Percentiles rank a stretch among this genome's conserved stretches.
phyloP scores from a whole-genome alignment of 1,140 invertebrate species.

The Drosophila sp. region DNA sequence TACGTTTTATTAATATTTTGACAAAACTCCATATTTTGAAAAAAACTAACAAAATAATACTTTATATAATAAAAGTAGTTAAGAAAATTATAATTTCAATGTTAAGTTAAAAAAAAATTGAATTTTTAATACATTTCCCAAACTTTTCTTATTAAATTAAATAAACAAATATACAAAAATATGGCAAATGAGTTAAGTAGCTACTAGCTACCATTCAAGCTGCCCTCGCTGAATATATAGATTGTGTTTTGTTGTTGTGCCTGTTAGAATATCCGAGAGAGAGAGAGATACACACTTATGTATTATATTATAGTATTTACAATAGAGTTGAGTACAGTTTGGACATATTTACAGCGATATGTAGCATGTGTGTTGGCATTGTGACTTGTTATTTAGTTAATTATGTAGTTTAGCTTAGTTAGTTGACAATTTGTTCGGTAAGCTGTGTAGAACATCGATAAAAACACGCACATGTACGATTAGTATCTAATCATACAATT shows the following conservation, averaged over 20 bases:
- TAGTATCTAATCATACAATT: slow-evolving; percentile 37
- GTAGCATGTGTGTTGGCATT: slow-evolving; percentile 9
- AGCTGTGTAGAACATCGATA: slow-evolving; percentile 58
- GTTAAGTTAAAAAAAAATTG: no score
- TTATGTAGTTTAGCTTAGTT: slow-evolving; percentile 18
- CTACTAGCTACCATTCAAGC: slow-evolving; percentile 2
- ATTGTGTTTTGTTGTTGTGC: not conserved
- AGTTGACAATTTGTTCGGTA: slow-evolving; percentile 32
- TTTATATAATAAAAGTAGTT: no score
- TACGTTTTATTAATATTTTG: no score
- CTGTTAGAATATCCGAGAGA: not conserved
- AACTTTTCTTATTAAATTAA: no score
- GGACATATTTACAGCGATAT: slow-evolving; percentile 37
- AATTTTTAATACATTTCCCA: no score
- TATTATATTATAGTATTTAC: slow-evolving; percentile 19
- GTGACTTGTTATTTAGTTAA: slow-evolving; percentile 24
- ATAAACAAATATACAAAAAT: no score
- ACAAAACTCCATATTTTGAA: no score
- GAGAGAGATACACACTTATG: slow-evolving; percentile 8
- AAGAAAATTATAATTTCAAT: no score
- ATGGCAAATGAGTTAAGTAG: no score
- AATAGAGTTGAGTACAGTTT: slow-evolving; percentile 14
- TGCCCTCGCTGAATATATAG: slow-evolving; percentile 1
- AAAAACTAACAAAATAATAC: no score
- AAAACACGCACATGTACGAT: slow-evolving; percentile 63